Evolutionary conservation across 92 coral and sea anemone species (phyloP).

Genomic region (Phenganax marumi): DNA sequence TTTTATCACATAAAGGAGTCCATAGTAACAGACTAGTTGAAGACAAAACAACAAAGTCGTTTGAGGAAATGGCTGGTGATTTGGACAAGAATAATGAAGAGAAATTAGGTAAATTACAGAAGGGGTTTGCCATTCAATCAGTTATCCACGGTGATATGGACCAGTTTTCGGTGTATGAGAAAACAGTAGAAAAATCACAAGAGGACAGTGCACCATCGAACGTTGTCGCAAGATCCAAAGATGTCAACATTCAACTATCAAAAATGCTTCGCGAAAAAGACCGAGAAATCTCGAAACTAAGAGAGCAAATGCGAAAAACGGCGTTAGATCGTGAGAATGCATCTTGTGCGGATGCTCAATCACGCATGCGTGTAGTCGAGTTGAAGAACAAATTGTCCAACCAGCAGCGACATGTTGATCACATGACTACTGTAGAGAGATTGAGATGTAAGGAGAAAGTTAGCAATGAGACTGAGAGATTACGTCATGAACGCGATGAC

Average conservation of each 20-base stretch:
- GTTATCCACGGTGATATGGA: constrained; percentile 44
- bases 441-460: constrained; percentile 75
- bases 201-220: constrained; percentile 37
- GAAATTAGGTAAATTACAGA: constrained; percentile 36
- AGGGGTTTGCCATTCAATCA: constrained; percentile 40
- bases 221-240: not conserved
- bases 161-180: constrained; percentile 33
- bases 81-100: constrained; percentile 13
- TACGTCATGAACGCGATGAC: constrained; percentile 73
- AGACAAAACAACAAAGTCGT: constrained; percentile 28
- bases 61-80: not conserved
- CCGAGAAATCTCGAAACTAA: constrained; percentile 63
- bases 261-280: constrained; percentile 72
- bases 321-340: constrained; percentile 73
- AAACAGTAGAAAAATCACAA: constrained; percentile 38
- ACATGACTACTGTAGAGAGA: constrained; percentile 67
- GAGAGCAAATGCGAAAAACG: constrained; percentile 71
- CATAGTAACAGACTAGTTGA: constrained; percentile 52
- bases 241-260: constrained; percentile 53
- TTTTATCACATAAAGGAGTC: constrained; percentile 11
- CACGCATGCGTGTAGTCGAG: constrained; percentile 66
- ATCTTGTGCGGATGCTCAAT: constrained; percentile 59
- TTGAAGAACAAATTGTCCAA: constrained; percentile 69
- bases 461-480: constrained; percentile 77
- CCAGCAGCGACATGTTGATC: constrained; percentile 62